Evolutionary conservation across 2,888 invertebrate genomes (phyloP).

Genomic region (Acleris laterana): DNA sequence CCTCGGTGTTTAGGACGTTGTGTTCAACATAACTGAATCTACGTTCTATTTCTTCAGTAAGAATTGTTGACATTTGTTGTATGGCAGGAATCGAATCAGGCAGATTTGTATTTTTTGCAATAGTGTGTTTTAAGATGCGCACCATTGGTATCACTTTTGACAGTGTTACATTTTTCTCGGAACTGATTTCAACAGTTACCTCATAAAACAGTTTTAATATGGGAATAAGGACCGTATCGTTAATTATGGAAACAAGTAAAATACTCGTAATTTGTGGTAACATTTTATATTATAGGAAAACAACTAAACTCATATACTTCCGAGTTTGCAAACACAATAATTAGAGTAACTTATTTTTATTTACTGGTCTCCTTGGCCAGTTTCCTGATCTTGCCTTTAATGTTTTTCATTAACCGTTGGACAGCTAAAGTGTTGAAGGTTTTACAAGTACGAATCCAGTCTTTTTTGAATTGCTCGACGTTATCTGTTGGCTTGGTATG

Average conservation of each 20-base stretch:
- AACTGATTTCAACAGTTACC: neutral
- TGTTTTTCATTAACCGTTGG: neutral
- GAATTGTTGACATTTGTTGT: too few relatives aligned
- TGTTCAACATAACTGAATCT: too few relatives aligned
- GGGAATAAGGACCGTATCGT: constrained; percentile 2
- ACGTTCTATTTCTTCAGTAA: too few relatives aligned
- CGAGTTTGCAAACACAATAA: neutral
- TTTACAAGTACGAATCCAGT: neutral
- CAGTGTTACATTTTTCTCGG: neutral
- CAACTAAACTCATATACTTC: neutral
- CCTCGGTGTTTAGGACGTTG: too few relatives aligned
- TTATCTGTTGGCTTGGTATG: too few relatives aligned
- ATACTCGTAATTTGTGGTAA: constrained; percentile 43
- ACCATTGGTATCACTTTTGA: constrained; percentile 1
- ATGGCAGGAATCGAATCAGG: too few relatives aligned
- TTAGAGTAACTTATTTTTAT: neutral
- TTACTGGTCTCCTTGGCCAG: neutral
- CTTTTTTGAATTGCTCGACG: too few relatives aligned
- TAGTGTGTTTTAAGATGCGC: too few relatives aligned
- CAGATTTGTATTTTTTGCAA: too few relatives aligned
- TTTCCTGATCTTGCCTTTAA: neutral
- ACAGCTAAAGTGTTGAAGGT: neutral
- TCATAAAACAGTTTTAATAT: neutral
- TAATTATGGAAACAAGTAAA: constrained; percentile 38
- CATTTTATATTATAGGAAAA: neutral